A percentile compares a stretch with the other conserved stretches of the same genome.
These are phyloP conservation scores for Amiota mariae DNA, from an alignment of 2,888 invertebrate species.

Conservation along the genomic window DNA sequence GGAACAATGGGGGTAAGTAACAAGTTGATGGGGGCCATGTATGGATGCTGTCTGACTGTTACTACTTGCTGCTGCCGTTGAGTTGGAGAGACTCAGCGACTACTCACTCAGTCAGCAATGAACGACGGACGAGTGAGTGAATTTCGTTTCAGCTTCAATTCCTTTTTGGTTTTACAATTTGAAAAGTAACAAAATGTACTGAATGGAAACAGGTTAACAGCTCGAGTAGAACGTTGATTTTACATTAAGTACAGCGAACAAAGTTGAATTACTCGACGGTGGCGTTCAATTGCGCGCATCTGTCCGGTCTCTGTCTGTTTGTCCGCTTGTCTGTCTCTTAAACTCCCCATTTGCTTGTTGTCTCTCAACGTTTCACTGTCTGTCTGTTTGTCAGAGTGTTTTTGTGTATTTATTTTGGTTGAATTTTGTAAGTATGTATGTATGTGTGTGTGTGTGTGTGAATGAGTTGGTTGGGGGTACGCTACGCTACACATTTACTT, in stretches of 20 bases:
- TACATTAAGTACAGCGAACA: constrained; percentile 66
- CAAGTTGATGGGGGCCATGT: too few relatives aligned
- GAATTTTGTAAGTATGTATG: constrained; percentile 24
- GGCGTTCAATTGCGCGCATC: constrained; percentile 32
- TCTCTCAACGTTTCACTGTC: constrained; percentile 12
- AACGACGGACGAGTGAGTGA: too few relatives aligned
- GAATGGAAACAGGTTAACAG: constrained; percentile 73
- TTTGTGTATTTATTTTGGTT: constrained; percentile 24
- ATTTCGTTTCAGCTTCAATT: constrained; percentile 10
- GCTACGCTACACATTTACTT: constrained; percentile 35
- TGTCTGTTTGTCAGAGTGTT: constrained; percentile 32
- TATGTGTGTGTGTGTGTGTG: constrained; percentile 27
- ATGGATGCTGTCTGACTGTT: too few relatives aligned
- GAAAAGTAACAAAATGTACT: constrained; percentile 74
- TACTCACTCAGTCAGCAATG: too few relatives aligned
- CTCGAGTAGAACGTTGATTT: constrained; percentile 58
- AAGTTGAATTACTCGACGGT: constrained; percentile 48
- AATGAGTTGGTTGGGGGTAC: constrained; percentile 33
- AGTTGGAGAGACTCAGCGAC: constrained; percentile 1
- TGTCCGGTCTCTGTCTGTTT: background rate
- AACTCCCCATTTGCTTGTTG: constrained; percentile 8
- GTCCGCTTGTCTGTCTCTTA: constrained; percentile 20
- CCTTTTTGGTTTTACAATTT: constrained; percentile 22
- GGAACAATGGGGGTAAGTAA: too few relatives aligned
- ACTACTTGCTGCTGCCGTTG: background rate